These are phyloP conservation scores for Poecilia picta DNA, from an alignment of 2,797 vertebrate genomes.

Conservation along the genomic window DNA sequence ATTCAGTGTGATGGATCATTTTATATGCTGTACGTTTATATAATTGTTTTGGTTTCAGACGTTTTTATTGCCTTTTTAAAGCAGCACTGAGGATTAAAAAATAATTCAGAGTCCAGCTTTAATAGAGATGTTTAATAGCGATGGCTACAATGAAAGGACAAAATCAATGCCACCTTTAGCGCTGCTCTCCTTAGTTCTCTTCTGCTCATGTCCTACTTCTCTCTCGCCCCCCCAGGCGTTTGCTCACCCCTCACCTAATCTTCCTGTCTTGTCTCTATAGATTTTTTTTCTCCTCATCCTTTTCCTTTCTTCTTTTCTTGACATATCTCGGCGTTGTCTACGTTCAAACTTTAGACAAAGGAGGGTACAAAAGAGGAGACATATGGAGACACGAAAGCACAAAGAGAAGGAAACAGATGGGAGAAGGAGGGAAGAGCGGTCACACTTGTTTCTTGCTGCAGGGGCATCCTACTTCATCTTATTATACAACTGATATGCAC, in stretches of 20 bases:
- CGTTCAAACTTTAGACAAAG: conserved; percentile 69
- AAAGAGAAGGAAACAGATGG: conserved; percentile 72
- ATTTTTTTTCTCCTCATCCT: conserved; percentile 31
- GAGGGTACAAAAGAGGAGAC: conserved; percentile 70
- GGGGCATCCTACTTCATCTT: conserved; percentile 74
- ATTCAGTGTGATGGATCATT: neutral
- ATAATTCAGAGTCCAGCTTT: conserved; percentile 17
- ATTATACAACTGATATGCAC: conserved; percentile 76
- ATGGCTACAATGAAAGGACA: conserved; percentile 30
- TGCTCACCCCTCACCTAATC: conserved; percentile 59
- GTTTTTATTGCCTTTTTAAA: conserved; percentile 1
- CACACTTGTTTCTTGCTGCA: conserved; percentile 72
- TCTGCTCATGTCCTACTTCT: conserved; percentile 64
- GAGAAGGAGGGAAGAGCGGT: conserved; percentile 73
- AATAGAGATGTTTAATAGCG: conserved; percentile 40
- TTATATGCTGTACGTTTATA: neutral
- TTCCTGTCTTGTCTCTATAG: conserved; percentile 35
- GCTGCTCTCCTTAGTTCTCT: conserved; percentile 31
- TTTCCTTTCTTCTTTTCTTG: conserved; percentile 46
- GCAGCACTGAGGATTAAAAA: neutral
- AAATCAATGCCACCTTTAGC: conserved; percentile 64
- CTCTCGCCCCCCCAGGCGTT: conserved; percentile 26
- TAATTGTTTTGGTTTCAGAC: neutral
- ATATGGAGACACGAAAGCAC: conserved; percentile 71
- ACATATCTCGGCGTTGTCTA: conserved; percentile 61